These are phyloP conservation scores for Paracyclopina nana DNA, from an alignment of 1,140 invertebrate genomes.

Conservation along the genomic window DNA sequence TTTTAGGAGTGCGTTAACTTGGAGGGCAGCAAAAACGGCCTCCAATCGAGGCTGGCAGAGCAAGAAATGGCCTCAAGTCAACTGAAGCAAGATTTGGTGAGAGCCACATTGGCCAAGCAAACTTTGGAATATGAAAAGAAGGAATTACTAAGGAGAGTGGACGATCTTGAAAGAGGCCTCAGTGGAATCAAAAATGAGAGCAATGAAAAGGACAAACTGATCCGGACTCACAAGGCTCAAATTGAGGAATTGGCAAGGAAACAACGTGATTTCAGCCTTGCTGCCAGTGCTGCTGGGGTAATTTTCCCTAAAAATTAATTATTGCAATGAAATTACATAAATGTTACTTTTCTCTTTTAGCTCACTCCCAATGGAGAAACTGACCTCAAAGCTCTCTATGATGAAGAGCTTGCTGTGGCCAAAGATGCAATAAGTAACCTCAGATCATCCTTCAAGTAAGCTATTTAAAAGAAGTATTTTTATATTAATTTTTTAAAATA, in stretches of 20 bases:
- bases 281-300: too few species aligned
- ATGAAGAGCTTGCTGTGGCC: slow-evolving; percentile 29
- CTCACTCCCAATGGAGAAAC: too few species aligned
- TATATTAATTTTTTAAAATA: neutral
- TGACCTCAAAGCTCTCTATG: slow-evolving; percentile 10
- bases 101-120: slow-evolving; percentile 23
- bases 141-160: slow-evolving; percentile 23
- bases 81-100: slow-evolving; percentile 23
- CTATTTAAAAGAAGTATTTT: neutral
- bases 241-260: too few species aligned
- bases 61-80: slow-evolving; percentile 23
- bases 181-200: slow-evolving; percentile 23
- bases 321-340: too few species aligned
- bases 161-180: slow-evolving; percentile 26
- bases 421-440: slow-evolving; percentile 28
- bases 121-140: slow-evolving; percentile 24
- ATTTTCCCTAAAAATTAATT: too few species aligned
- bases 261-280: too few species aligned
- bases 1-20: slow-evolving; percentile 13
- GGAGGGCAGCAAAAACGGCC: slow-evolving; percentile 11
- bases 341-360: too few species aligned
- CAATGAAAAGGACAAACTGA: slow-evolving; percentile 23
- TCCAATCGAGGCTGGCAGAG: slow-evolving; percentile 23
- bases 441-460: slow-evolving; percentile 25
- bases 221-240: slow-evolving; percentile 20